These are phyloP conservation scores for Montipora sp. DNA, from an alignment of 64 coral and sea anemone genomes.

Conservation along the genomic window DNA sequence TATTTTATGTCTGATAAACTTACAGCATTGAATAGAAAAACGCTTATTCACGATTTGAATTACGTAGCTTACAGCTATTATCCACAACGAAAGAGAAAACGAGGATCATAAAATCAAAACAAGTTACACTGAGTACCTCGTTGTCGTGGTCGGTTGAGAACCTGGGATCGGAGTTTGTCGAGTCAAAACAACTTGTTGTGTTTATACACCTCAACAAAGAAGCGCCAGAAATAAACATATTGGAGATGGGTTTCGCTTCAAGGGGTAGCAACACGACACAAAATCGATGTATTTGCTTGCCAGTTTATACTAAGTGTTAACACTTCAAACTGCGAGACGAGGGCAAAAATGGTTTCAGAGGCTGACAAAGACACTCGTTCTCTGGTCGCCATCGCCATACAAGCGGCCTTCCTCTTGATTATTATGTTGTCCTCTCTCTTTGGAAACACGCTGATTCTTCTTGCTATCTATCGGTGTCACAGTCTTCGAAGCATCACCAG, in stretches of 20 bases:
- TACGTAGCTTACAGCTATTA: not conserved
- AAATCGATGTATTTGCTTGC: not conserved
- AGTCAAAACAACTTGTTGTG: not conserved
- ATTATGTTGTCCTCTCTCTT: conserved; percentile 82
- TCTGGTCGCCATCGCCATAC: conserved; percentile 41
- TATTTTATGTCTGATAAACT: not conserved
- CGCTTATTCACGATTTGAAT: not conserved
- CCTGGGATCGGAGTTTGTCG: not conserved
- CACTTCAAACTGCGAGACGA: not conserved
- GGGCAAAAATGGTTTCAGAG: not conserved
- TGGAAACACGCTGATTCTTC: conserved; percentile 81
- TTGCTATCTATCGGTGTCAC: conserved; percentile 72
- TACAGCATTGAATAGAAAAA: not conserved
- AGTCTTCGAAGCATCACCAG: conserved; percentile 76
- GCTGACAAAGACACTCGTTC: not conserved
- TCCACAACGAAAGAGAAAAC: not conserved
- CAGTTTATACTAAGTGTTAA: not conserved
- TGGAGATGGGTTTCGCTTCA: not conserved
- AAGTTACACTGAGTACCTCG: not conserved
- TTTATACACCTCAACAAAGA: not conserved
- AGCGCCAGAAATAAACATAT: not conserved
- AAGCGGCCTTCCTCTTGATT: conserved; percentile 65
- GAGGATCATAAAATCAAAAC: not conserved
- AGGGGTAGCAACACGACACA: not conserved
- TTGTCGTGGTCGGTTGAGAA: not conserved